Base-by-base conservation (phyloP, 1,140 invertebrate genomes). In the Phymastichus coffea region DNA sequence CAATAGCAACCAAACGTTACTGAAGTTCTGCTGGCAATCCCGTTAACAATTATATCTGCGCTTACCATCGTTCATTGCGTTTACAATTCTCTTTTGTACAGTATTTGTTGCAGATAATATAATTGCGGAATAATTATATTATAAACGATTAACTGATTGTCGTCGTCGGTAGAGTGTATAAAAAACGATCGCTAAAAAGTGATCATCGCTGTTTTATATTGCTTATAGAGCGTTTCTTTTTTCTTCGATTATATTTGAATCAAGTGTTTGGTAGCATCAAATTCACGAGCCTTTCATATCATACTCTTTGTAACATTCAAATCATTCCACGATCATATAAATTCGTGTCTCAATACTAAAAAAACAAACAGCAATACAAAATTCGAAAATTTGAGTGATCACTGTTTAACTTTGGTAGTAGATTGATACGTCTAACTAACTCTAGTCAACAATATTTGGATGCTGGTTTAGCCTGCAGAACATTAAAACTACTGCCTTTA, bases 31-130 rank as follows among this genome's bases (percentile, higher is more conserved):
- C 4, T 30, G 19, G 30, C 10, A 30, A 37, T 15, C 46, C 15
- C 20, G 26, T 15, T 17, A 26, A 35, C 37, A 57, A 57, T 37
- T 49, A 41, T 41, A 40, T 49, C 44, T 41, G 56, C 35, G 8
- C 52, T 51, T 37, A 51, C 48, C 38, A 53, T 53, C 30, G 12
- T 35, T 38, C 30, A 25, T 44, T 12, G 30, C 25, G 35, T 46
- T 61, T 64, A 58, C 28, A 60, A 65, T 61, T 61, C 57, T 62
- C 68, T 72, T 72, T 72, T 72, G 72, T 74, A 75, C 71, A 74
- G 71, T 75, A 75, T 72, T 75, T 76, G 70, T 74, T 74, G 69
- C 68, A 66, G 66, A 64, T 70, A 65, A 68, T 69, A 56, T 69
- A 68, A 67, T 63, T 62, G 48, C 53, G 58, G n/a, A 70, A 65